A percentile compares a stretch with the other conserved stretches of the same genome.
Evolutionary conservation across 2,113 vertebrate genomes (phyloP).

Genomic region (Eulemur rufifrons): DNA sequence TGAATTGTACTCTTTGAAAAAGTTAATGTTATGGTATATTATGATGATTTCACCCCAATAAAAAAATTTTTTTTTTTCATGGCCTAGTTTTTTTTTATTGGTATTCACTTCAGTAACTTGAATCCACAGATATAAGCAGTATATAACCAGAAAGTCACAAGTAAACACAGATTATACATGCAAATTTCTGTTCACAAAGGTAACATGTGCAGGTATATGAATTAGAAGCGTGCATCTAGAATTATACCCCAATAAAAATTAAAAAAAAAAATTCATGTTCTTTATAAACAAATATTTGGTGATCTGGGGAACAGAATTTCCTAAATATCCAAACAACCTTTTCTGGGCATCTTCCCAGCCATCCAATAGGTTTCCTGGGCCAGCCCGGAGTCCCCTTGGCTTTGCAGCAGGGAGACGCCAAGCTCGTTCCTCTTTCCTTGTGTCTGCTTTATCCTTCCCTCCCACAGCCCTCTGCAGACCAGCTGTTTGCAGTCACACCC

Average conservation of each 20-base stretch:
- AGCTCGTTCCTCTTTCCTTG: not conserved
- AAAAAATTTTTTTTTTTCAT: too few species aligned
- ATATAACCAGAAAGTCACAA: conserved; percentile 87
- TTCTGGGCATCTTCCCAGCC: not conserved
- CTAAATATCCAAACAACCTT: not conserved
- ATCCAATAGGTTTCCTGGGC: not conserved
- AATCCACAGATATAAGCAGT: conserved; percentile 88
- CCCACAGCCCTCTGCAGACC: not conserved
- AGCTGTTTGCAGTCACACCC: not conserved
- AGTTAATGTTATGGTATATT: not conserved
- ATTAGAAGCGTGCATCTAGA: conserved; percentile 85
- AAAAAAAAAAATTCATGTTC: not conserved
- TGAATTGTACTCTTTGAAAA: not conserved
- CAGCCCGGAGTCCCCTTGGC: not conserved
- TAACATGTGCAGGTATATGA: conserved; percentile 86
- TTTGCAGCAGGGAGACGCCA: not conserved
- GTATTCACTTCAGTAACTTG: conserved; percentile 86
- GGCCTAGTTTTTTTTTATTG: conserved; percentile 87
- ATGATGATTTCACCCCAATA: not conserved
- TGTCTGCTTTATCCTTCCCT: not conserved
- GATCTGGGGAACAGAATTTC: not conserved
- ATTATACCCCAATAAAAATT: too few species aligned
- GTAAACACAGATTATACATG: conserved; percentile 89
- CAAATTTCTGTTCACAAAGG: conserved; percentile 84
- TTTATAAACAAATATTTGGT: not conserved